Evolutionary conservation across 2,113 vertebrate genomes (phyloP).

Genomic region (Grantiella picta): DNA sequence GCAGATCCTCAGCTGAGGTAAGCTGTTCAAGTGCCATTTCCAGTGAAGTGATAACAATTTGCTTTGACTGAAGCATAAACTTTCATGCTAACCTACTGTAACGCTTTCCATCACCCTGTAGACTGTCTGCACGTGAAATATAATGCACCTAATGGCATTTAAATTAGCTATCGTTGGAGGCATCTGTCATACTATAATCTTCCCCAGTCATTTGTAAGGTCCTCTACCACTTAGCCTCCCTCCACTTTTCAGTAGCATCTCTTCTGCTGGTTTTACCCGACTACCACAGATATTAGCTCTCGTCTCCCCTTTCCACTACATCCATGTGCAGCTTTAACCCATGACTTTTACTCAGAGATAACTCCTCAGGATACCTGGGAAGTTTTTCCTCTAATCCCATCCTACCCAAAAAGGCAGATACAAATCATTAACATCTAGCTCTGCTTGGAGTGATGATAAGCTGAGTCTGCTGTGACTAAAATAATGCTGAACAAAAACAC

Average conservation of each 20-base stretch:
- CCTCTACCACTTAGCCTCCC: not conserved
- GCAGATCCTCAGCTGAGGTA: not conserved
- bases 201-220: not conserved
- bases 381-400: not conserved
- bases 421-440: not conserved
- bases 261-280: not conserved
- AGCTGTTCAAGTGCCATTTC: not conserved
- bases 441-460: not conserved
- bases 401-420: not conserved
- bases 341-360: not conserved
- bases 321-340: not conserved
- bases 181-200: not conserved
- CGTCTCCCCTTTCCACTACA: not conserved
- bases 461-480: not conserved
- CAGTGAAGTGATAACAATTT: not conserved
- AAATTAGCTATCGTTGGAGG: not conserved
- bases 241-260: not conserved
- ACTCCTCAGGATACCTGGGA: not conserved
- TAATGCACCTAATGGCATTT: constrained; percentile 19
- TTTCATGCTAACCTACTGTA: not conserved
- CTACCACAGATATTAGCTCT: not conserved
- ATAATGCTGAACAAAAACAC: not conserved
- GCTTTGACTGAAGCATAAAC: not conserved
- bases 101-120: not conserved
- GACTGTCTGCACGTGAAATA: not conserved